These are phyloP conservation scores for Ruditapes philippinarum DNA, from an alignment of 1,140 invertebrate genomes.

Conservation along the genomic window DNA sequence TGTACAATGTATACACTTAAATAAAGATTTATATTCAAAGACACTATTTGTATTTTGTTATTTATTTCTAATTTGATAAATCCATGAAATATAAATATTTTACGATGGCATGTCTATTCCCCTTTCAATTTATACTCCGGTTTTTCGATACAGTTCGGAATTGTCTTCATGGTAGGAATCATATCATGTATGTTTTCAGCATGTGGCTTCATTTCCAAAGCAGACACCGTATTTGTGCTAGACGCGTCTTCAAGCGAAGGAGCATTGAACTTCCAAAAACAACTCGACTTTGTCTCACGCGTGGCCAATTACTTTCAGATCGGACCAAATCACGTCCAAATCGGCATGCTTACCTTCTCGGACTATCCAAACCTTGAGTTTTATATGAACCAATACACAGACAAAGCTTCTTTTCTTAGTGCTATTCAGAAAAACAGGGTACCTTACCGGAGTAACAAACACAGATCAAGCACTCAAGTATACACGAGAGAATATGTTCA, in stretches of 20 bases:
- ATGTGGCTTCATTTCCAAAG: conserved; percentile 27
- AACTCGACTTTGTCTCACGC: conserved; percentile 70
- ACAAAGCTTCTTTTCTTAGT: conserved; percentile 13
- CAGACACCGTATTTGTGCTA: conserved; percentile 71
- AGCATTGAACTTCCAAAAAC: conserved; percentile 56
- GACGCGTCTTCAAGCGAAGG: conserved; percentile 70
- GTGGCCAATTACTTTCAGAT: conserved; percentile 69
- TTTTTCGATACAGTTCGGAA: too few species aligned
- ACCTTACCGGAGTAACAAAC: conserved; percentile 48
- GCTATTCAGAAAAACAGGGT: conserved; percentile 2
- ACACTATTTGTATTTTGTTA: too few species aligned
- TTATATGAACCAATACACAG: conserved; percentile 33
- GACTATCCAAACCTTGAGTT: not conserved
- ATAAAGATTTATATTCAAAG: too few species aligned
- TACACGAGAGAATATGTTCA: conserved; percentile 61
- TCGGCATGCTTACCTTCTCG: conserved; percentile 43
- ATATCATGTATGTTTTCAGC: not conserved
- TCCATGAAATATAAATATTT: too few species aligned
- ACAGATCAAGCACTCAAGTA: conserved; percentile 65
- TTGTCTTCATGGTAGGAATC: too few species aligned
- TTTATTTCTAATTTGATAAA: too few species aligned
- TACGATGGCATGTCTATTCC: too few species aligned
- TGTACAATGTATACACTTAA: too few species aligned
- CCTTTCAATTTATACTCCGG: too few species aligned
- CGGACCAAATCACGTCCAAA: conserved; percentile 68